Evolutionary conservation across 2,888 invertebrate species (phyloP).

Genomic region (Ochropleura plecta): DNA sequence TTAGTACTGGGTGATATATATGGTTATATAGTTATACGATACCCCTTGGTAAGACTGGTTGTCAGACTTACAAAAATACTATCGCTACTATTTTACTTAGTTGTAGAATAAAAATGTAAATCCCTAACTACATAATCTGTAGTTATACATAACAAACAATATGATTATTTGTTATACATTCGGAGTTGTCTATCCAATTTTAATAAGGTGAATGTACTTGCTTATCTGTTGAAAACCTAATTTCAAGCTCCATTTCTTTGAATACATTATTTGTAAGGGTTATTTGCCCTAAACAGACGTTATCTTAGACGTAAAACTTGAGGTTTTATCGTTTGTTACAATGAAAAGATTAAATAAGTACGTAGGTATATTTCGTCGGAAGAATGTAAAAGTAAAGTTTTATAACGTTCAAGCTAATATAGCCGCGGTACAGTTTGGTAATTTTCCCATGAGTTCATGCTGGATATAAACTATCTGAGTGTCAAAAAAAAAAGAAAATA

Average conservation of each 20-base stretch:
- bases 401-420: not conserved
- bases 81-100: too few species aligned
- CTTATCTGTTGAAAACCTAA: not conserved
- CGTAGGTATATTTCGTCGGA: not conserved
- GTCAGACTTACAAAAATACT: not conserved
- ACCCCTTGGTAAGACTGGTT: too few species aligned
- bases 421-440: not conserved
- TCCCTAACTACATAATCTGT: not conserved
- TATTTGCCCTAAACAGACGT: slow-evolving; percentile 5
- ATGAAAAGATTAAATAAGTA: not conserved
- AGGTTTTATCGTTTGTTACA: not conserved
- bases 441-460: not conserved
- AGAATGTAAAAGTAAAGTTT: not conserved
- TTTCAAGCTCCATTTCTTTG: not conserved
- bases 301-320: slow-evolving; percentile 18
- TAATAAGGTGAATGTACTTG: too few species aligned
- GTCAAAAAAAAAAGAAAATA: not conserved
- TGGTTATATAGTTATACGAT: too few species aligned
- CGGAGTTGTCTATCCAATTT: slow-evolving; percentile 2
- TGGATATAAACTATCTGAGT: not conserved
- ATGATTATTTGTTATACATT: too few species aligned
- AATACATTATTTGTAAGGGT: slow-evolving; percentile 4
- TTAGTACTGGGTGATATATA: too few species aligned
- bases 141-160: not conserved
- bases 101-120: not conserved